Evolutionary conservation across 30 jellyfish, hydroid and myxozoan species (phyloP).

Genomic region (Kudoa iwatai): DNA sequence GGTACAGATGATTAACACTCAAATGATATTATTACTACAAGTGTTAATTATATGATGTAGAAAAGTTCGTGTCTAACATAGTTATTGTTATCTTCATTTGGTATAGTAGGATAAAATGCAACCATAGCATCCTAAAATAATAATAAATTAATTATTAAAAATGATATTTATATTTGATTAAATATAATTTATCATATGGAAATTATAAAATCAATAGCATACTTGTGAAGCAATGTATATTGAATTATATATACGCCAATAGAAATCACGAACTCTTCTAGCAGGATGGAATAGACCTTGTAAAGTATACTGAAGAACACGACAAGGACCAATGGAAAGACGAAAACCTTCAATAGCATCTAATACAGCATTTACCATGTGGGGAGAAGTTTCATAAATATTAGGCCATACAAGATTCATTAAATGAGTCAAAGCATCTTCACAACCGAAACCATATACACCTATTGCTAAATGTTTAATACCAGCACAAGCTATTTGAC

Average conservation of each 20-base stretch:
- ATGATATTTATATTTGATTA: not conserved
- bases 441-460: conserved; percentile 86
- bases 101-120: conserved; percentile 63
- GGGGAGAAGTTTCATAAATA: conserved; percentile 85
- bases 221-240: conserved; percentile 94
- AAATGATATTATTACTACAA: no score
- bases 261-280: conserved; percentile 68
- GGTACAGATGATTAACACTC: no score
- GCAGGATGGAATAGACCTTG: conserved; percentile 96
- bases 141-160: not conserved
- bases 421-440: conserved; percentile 56
- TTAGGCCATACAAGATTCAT: conserved; percentile 73
- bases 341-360: conserved; percentile 88
- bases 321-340: conserved; percentile 53
- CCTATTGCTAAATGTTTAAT: conserved; percentile 87
- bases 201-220: not conserved
- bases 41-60: not conserved
- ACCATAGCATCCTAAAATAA: conserved; percentile 38
- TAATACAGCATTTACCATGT: conserved; percentile 71
- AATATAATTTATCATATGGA: not conserved
- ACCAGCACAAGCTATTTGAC: conserved; percentile 96
- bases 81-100: conserved; percentile 33
- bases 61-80: conserved; percentile 46
- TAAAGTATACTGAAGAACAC: conserved; percentile 26
- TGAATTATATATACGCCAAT: conserved; percentile 64